Conservation (phyloP, 2,888 invertebrate species). For the Stictocephala bisonia region DNA sequence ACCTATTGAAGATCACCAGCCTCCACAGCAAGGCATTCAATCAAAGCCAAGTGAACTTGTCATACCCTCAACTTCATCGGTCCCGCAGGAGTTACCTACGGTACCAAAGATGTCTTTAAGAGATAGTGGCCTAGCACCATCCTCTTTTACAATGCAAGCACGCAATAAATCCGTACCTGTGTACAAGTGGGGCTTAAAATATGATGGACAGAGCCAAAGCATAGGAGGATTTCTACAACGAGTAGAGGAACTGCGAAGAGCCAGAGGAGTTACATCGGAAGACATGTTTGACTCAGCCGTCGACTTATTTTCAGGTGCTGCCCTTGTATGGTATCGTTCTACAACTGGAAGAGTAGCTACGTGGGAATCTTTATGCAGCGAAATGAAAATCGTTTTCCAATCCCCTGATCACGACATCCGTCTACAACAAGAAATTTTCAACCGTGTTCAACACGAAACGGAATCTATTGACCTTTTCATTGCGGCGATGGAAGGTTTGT, state of each 20-base stretch:
- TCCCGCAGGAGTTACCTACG: too few species aligned
- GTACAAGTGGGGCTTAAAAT: slow-evolving; percentile 8
- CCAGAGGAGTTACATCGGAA: slow-evolving; percentile 45
- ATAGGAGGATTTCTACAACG: slow-evolving; percentile 52
- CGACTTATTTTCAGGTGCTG: slow-evolving; percentile 55
- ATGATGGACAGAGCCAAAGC: slow-evolving; percentile 14
- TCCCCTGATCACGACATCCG: slow-evolving; percentile 44
- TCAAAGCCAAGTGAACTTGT: too few species aligned
- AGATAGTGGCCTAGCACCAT: too few species aligned
- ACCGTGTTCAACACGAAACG: slow-evolving; percentile 55
- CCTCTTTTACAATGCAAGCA: too few species aligned
- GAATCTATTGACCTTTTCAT: slow-evolving; percentile 57
- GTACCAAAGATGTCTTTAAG: too few species aligned
- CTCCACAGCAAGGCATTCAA: too few species aligned
- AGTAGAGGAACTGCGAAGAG: slow-evolving; percentile 53
- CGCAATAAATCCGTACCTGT: slow-evolving; percentile 4
- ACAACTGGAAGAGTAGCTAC: neutral
- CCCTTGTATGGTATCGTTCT: slow-evolving; percentile 61
- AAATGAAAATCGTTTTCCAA: slow-evolving; percentile 47
- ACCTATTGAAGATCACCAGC: too few species aligned
- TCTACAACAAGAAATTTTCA: slow-evolving; percentile 52
- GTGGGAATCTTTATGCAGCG: slow-evolving; percentile 15
- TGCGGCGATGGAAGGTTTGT: slow-evolving; percentile 53
- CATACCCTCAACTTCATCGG: too few species aligned
- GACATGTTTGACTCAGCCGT: slow-evolving; percentile 52